phyloP scores from a whole-genome alignment of 2,113 vertebrate species.

The Theropithecus gelada region DNA sequence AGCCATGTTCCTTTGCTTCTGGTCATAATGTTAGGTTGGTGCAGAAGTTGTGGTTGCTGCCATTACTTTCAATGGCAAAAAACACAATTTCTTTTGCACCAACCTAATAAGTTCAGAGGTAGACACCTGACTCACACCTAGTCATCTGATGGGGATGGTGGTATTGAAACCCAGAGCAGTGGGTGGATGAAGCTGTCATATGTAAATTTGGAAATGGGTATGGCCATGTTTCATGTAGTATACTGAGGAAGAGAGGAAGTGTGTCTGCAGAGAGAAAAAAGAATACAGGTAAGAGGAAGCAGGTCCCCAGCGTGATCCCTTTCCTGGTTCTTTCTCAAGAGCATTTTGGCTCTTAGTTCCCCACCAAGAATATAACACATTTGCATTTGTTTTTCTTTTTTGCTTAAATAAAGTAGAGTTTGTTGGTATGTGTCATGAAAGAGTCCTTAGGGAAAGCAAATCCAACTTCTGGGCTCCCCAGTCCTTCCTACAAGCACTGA shows the following conservation, averaged over 20 bases:
- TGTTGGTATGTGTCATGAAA: background rate
- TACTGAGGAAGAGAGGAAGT: background rate
- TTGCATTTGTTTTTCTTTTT: background rate
- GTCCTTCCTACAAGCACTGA: background rate
- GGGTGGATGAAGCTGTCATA: background rate
- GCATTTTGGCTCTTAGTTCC: background rate
- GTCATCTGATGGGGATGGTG: background rate
- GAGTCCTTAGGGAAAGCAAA: background rate
- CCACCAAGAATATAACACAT: background rate
- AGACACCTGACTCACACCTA: background rate
- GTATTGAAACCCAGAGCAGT: background rate
- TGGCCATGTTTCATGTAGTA: background rate
- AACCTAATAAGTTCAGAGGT: background rate
- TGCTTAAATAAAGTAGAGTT: background rate
- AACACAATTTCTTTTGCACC: no score
- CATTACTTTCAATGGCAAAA: no score
- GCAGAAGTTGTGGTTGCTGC: no score
- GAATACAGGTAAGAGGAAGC: background rate
- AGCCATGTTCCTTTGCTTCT: background rate
- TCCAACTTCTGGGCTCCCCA: accelerated
- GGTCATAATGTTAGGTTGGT: background rate
- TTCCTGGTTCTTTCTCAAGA: background rate
- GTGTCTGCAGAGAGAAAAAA: background rate
- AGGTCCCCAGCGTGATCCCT: background rate
- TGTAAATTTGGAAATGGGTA: background rate